A percentile compares a stretch with the other conserved stretches of the same genome.
These are phyloP conservation scores for Oryzias dopingdopingensis DNA, from an alignment of 2,797 vertebrate species.

Conservation along the genomic window DNA sequence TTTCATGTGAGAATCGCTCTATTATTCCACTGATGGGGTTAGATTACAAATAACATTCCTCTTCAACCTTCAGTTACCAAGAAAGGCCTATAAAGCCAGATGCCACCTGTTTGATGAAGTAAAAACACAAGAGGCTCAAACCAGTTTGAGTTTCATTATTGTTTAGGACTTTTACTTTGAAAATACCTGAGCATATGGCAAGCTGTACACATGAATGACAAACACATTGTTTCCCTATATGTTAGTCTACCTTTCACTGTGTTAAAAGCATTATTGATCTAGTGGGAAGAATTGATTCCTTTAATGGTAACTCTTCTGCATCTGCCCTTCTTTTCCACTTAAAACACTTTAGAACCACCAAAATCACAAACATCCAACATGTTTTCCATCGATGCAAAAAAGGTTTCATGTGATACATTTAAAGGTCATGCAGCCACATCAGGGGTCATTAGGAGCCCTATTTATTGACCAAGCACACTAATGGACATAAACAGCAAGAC, in stretches of 20 bases:
- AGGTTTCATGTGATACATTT: neutral
- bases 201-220: neutral
- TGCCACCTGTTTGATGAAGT: constrained; percentile 24
- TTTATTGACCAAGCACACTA: too few relatives aligned
- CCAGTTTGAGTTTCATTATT: constrained; percentile 46
- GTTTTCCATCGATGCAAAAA: neutral
- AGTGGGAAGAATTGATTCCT: neutral
- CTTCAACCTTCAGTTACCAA: constrained; percentile 4
- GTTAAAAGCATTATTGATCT: constrained; percentile 6
- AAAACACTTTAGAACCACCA: neutral
- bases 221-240: neutral
- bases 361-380: neutral
- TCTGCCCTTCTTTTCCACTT: neutral
- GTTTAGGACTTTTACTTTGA: constrained; percentile 29
- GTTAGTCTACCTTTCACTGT: constrained; percentile 1
- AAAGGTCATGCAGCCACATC: neutral
- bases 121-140: constrained; percentile 23
- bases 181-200: constrained; percentile 37
- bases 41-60: neutral
- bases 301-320: neutral
- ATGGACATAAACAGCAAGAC: too few relatives aligned
- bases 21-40: too few relatives aligned
- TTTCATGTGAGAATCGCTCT: too few relatives aligned
- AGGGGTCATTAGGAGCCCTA: neutral
- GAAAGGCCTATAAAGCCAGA: constrained; percentile 11